Conservation (phyloP, 2,113 vertebrate genomes). For the Indicator maculatus region DNA sequence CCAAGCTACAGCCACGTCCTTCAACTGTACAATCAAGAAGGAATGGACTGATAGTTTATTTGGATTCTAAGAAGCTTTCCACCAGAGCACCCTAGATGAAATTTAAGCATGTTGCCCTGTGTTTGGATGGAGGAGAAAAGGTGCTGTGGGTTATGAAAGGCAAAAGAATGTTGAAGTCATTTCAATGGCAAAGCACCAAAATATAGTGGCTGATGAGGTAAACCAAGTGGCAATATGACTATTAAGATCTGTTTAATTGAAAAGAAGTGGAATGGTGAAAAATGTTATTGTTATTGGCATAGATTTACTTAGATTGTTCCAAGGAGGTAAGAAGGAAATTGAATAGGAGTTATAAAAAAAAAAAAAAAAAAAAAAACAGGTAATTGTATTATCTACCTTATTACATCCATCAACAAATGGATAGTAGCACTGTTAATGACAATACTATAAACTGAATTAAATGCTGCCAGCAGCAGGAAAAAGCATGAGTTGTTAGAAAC, state of each 20-base stretch:
- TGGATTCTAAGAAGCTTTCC: neutral
- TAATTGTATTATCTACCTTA: neutral
- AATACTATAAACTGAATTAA: neutral
- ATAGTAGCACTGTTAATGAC: neutral
- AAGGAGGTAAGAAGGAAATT: neutral
- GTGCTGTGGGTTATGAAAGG: neutral
- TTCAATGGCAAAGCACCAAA: neutral
- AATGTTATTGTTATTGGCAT: neutral
- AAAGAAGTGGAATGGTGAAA: neutral
- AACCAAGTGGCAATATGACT: neutral
- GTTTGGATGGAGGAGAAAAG: neutral
- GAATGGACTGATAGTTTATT: neutral
- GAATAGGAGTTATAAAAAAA: neutral
- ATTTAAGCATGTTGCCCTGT: neutral
- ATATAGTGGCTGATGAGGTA: neutral
- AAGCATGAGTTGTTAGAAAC: rapidly evolving
- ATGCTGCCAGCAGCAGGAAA: neutral
- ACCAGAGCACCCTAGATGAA: neutral
- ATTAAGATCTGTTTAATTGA: neutral
- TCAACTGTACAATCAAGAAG: neutral
- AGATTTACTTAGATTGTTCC: neutral
- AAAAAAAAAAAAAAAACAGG: neutral
- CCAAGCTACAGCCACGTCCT: neutral
- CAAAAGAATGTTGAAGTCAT: neutral
- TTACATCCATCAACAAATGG: neutral